Percentiles rank a stretch among this genome's conserved stretches.
Evolutionary conservation across 1,140 invertebrate genomes (phyloP).

Genomic region (Drosophila subpulchrella): DNA sequence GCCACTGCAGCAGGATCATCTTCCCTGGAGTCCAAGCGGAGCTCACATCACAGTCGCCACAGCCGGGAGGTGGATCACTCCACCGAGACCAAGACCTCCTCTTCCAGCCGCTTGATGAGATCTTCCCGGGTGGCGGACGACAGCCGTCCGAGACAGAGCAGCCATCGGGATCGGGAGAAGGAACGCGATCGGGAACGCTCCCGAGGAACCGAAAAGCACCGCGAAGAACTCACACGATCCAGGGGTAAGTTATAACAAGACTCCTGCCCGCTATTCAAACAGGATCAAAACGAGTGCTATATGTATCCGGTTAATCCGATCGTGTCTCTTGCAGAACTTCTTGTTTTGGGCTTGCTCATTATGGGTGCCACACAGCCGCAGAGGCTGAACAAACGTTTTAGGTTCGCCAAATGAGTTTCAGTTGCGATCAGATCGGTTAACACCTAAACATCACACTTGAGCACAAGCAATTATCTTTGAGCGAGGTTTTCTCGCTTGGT

Average conservation of each 20-base stretch:
- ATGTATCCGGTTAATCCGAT: conserved; percentile 14
- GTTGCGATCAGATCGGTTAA: conserved; percentile 24
- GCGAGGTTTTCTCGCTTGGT: background rate
- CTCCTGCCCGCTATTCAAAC: no score
- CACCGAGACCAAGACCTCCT: conserved; percentile 41
- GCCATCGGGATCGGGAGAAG: conserved; percentile 53
- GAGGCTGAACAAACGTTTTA: conserved; percentile 71
- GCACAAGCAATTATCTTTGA: conserved; percentile 5
- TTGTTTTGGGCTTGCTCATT: conserved; percentile 78
- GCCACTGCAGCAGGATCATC: conserved; percentile 14
- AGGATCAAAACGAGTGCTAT: background rate
- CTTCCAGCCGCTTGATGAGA: conserved; percentile 59
- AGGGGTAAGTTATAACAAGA: conserved; percentile 54
- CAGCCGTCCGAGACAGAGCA: conserved; percentile 50
- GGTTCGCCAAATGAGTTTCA: conserved; percentile 55
- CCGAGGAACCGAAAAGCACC: conserved; percentile 58
- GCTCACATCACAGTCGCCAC: conserved; percentile 55
- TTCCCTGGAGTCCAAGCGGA: conserved; percentile 40
- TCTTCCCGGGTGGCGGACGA: conserved; percentile 59
- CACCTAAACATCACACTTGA: conserved; percentile 37
- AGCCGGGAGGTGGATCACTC: conserved; percentile 47
- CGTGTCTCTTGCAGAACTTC: conserved; percentile 68
- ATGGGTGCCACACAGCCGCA: conserved; percentile 80
- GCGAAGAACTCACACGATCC: conserved; percentile 66
- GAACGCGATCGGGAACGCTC: conserved; percentile 55